Percentiles rank a stretch among this genome's conserved stretches.
Conservation (phyloP, 2,888 invertebrate genomes). For the Timema podura region DNA sequence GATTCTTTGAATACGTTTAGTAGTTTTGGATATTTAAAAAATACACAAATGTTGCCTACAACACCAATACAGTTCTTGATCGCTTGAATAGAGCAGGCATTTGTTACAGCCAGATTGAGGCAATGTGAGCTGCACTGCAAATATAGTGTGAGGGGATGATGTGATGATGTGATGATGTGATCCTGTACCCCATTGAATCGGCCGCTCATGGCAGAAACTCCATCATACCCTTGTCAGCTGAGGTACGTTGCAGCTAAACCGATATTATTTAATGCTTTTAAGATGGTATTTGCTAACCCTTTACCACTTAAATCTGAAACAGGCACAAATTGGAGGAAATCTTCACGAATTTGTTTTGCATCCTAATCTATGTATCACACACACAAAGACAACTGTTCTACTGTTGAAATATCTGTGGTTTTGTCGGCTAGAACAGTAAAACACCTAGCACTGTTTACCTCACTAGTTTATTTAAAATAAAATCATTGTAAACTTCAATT, state of each 20-base stretch:
- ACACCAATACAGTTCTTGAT: conserved; percentile 34
- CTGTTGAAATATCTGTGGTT: no score
- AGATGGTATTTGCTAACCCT: conserved; percentile 31
- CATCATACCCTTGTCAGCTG: conserved; percentile 35
- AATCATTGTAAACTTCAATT: conserved; percentile 33
- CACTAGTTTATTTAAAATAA: conserved; percentile 34
- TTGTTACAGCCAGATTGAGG: conserved; percentile 35
- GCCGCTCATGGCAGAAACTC: conserved; percentile 34
- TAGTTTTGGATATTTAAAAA: conserved; percentile 14
- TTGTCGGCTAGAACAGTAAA: no score
- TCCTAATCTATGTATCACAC: no score
- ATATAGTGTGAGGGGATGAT: conserved; percentile 33
- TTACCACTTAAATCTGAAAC: conserved; percentile 31
- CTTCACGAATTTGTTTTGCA: conserved; percentile 30
- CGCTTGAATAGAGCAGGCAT: conserved; percentile 31
- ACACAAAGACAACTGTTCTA: no score
- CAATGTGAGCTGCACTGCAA: conserved; percentile 36
- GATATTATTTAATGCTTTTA: conserved; percentile 28
- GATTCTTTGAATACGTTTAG: conserved; percentile 1
- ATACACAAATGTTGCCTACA: conserved; percentile 19
- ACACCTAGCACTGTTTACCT: conserved; percentile 36
- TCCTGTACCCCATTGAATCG: conserved; percentile 33
- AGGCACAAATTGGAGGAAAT: conserved; percentile 35
- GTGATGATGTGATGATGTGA: no score
- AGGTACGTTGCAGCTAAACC: conserved; percentile 31